These are phyloP conservation scores for Carabus problematicus DNA, from an alignment of 2,888 invertebrate genomes.

Conservation along the genomic window DNA sequence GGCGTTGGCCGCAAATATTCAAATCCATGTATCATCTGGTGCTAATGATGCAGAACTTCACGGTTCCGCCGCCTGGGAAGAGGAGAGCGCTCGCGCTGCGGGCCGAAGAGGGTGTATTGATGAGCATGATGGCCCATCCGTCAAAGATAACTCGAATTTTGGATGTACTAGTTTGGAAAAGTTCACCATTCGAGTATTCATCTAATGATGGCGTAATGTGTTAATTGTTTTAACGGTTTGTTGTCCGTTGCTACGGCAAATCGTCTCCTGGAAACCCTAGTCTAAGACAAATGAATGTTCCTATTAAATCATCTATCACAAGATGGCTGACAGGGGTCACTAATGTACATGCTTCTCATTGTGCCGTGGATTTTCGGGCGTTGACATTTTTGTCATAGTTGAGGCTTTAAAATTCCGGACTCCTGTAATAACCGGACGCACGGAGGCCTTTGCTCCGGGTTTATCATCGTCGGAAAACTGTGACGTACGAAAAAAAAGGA, in stretches of 20 bases:
- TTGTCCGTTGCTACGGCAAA: too few species aligned
- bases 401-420: conserved; percentile 25
- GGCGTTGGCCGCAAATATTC: conserved; percentile 34
- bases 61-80: background rate
- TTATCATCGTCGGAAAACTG: background rate
- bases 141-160: too few species aligned
- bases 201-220: background rate
- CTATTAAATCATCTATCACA: too few species aligned
- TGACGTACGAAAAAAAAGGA: conserved; percentile 2
- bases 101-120: conserved; percentile 2
- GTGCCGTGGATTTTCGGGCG: too few species aligned
- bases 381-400: too few species aligned
- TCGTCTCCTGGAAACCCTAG: too few species aligned
- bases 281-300: too few species aligned
- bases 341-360: too few species aligned
- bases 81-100: background rate
- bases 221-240: too few species aligned
- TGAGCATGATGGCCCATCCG: conserved; percentile 4
- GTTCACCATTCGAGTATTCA: background rate
- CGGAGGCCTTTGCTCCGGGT: background rate
- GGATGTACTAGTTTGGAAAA: background rate
- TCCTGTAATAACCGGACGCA: conserved; percentile 30
- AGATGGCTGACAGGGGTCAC: too few species aligned
- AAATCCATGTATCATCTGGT: conserved; percentile 42
- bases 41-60: conserved; percentile 36